Percentiles rank a stretch among this genome's conserved stretches.
Evolutionary conservation across 1,140 invertebrate genomes (phyloP).

Genomic region (Oryzaephilus surinamensis): DNA sequence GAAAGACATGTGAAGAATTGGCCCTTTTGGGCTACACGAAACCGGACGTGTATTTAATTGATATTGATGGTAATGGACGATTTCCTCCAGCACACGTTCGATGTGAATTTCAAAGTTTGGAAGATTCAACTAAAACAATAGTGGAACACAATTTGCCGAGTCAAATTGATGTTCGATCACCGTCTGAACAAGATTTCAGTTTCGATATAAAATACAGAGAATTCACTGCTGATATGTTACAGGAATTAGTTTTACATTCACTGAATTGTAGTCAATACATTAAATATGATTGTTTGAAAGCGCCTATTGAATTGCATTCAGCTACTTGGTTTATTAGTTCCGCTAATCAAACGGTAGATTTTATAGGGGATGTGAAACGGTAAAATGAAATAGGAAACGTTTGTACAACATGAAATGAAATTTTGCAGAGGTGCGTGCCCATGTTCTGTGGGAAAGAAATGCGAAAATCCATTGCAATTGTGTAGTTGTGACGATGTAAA

Average conservation of each 20-base stretch:
- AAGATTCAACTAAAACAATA: conserved; percentile 79
- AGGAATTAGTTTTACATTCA: conserved; percentile 79
- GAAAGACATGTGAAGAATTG: conserved; percentile 85
- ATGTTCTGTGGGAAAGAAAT: conserved; percentile 62
- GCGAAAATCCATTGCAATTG: conserved; percentile 63
- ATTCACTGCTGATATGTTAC: conserved; percentile 80
- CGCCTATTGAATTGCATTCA: conserved; percentile 74
- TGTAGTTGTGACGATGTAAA: conserved; percentile 80
- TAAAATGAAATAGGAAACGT: conserved; percentile 27
- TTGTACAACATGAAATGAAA: conserved; percentile 1
- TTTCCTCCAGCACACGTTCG: conserved; percentile 82
- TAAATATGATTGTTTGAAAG: conserved; percentile 84
- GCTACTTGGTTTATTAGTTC: conserved; percentile 85
- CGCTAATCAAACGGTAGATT: conserved; percentile 65
- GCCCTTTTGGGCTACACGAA: conserved; percentile 73
- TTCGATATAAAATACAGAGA: conserved; percentile 80
- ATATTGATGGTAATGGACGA: conserved; percentile 86
- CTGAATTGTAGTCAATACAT: conserved; percentile 82
- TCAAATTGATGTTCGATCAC: conserved; percentile 74
- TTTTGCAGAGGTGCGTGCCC: conserved; percentile 54
- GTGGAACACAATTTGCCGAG: conserved; percentile 87
- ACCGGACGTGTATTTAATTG: conserved; percentile 81
- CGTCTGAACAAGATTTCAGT: conserved; percentile 63
- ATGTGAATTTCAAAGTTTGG: conserved; percentile 79
- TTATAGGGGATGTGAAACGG: conserved; percentile 75